Evolutionary conservation across 2,113 vertebrate genomes (phyloP).

Genomic region (Sturnus vulgaris): DNA sequence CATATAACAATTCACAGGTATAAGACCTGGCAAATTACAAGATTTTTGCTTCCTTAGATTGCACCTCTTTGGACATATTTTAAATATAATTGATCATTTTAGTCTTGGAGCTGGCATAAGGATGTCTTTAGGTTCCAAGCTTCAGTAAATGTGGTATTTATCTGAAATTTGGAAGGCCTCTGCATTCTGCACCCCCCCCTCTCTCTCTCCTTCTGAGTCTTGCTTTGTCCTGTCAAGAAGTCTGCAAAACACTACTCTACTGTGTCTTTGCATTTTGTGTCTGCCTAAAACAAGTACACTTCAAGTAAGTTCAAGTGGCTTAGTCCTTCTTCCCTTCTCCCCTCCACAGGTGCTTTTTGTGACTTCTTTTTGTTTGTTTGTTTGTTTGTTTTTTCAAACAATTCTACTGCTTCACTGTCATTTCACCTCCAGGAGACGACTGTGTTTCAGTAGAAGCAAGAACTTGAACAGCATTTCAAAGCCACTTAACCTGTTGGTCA

Average conservation of each 20-base stretch:
- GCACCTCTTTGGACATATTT: background rate
- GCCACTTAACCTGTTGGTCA: background rate
- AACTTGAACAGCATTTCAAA: background rate
- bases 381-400: background rate
- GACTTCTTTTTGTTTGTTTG: too few relatives aligned
- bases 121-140: background rate
- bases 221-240: background rate
- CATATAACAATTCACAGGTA: background rate
- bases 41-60: background rate
- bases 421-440: background rate
- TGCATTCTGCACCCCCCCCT: background rate
- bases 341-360: background rate
- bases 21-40: background rate
- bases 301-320: background rate
- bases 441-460: background rate
- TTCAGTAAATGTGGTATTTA: background rate
- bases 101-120: background rate
- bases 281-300: background rate
- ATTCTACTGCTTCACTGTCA: background rate
- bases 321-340: background rate
- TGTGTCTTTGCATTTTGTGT: background rate
- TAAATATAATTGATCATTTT: background rate
- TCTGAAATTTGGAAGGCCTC: background rate
- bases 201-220: background rate
- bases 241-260: background rate